A percentile compares a stretch with the other conserved stretches of the same genome.
Conservation (phyloP, 2,797 vertebrate species). For the Periparus ater region DNA sequence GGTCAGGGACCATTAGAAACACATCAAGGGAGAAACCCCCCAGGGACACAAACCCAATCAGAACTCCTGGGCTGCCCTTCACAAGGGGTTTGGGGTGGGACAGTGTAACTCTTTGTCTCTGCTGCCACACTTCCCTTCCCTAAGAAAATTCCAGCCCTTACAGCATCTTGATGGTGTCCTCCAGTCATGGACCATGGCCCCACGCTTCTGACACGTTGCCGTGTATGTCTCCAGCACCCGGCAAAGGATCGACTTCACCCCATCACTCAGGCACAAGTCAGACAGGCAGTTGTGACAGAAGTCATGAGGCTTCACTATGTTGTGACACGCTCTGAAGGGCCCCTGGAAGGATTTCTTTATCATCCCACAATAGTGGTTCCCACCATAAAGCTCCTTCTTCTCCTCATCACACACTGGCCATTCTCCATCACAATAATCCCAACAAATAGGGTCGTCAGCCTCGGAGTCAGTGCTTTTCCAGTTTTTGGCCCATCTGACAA, state of each 20-base stretch:
- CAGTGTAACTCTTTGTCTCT: no score
- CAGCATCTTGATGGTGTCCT: background rate
- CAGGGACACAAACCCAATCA: no score
- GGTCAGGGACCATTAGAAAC: no score
- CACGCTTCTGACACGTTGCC: accelerated
- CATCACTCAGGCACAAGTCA: background rate
- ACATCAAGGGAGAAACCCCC: no score
- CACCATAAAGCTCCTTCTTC: background rate
- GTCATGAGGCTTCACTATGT: background rate
- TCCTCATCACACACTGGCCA: background rate
- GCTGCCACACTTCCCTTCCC: background rate
- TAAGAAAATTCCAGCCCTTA: background rate
- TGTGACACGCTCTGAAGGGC: background rate
- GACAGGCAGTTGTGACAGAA: background rate
- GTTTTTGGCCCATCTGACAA: background rate
- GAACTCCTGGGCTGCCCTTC: no score
- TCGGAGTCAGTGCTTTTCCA: background rate
- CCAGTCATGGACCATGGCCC: background rate
- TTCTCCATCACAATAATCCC: background rate
- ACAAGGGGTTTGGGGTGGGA: no score
- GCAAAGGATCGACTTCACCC: background rate
- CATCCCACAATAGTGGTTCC: background rate
- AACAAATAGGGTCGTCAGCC: background rate
- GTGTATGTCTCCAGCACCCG: background rate
- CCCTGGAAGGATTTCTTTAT: background rate